Conservation (phyloP, 1,140 invertebrate species). For the Elymnias hypermnestra region DNA sequence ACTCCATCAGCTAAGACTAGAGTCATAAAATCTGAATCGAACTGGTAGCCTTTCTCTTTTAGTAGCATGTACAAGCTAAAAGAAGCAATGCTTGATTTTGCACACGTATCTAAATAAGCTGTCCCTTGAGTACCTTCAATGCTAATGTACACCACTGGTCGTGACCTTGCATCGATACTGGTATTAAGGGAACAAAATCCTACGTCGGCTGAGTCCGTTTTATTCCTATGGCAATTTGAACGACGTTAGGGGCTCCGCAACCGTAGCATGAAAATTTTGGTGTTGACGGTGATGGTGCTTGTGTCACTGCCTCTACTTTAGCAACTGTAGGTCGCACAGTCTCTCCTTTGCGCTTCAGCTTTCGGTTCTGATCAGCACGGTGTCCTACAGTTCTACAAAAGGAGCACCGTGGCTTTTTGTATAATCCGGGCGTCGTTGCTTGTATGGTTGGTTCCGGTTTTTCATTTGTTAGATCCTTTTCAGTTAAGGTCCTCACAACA, state of each 20-base stretch:
- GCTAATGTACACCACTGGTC: not conserved
- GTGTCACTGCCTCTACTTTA: no score
- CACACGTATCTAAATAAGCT: conserved; percentile 15
- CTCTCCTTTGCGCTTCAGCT: no score
- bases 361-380: not conserved
- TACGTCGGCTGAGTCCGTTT: not conserved
- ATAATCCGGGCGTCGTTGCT: not conserved
- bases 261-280: conserved; percentile 25
- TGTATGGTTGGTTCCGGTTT: not conserved
- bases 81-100: conserved; percentile 11
- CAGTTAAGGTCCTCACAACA: not conserved
- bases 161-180: not conserved
- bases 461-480: not conserved
- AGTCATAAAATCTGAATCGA: not conserved
- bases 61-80: conserved; percentile 1
- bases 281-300: conserved; percentile 12
- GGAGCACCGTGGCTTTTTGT: not conserved
- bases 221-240: conserved; percentile 1
- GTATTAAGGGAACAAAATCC: not conserved
- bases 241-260: conserved; percentile 26
- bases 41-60: conserved; percentile 3
- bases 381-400: not conserved
- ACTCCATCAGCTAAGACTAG: conserved; percentile 16
- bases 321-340: no score
- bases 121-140: conserved; percentile 7